Evolutionary conservation across 2,797 vertebrate species (phyloP).

Genomic region (Coilia nasus): DNA sequence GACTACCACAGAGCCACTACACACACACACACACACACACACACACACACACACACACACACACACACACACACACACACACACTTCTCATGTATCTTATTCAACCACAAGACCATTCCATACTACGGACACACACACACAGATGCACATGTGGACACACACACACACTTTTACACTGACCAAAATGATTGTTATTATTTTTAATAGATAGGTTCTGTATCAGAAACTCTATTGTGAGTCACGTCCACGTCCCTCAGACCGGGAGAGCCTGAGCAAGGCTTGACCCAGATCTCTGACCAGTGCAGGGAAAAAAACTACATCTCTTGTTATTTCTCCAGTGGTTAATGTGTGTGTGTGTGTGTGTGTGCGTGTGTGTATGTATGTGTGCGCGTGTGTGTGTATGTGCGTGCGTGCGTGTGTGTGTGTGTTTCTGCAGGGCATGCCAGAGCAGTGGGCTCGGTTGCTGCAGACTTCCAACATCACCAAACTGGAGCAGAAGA

Average conservation of each 20-base stretch:
- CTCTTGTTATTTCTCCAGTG: constrained; percentile 32
- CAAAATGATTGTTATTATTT: not conserved
- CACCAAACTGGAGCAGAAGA: constrained; percentile 95
- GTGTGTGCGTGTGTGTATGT: constrained; percentile 22
- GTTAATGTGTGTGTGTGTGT: not conserved
- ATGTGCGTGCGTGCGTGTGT: constrained; percentile 40
- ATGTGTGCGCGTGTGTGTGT: constrained; percentile 28
- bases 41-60: not conserved
- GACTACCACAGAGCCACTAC: not conserved
- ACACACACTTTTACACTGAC: constrained; percentile 7
- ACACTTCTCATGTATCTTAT: not conserved
- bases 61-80: not conserved
- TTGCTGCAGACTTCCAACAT: constrained; percentile 95
- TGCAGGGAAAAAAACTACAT: constrained; percentile 42
- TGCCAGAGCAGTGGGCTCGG: constrained; percentile 95
- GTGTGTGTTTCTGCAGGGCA: constrained; percentile 76
- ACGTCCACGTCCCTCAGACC: not conserved
- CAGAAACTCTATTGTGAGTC: not conserved
- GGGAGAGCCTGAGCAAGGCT: constrained; percentile 31
- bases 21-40: not conserved
- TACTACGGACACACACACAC: constrained; percentile 15
- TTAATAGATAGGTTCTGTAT: not conserved
- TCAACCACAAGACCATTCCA: not conserved
- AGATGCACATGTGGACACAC: not conserved
- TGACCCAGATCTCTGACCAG: constrained; percentile 60